Evolutionary conservation across 2,113 vertebrate species (phyloP).

Genomic region (Takifugu flavidus): DNA sequence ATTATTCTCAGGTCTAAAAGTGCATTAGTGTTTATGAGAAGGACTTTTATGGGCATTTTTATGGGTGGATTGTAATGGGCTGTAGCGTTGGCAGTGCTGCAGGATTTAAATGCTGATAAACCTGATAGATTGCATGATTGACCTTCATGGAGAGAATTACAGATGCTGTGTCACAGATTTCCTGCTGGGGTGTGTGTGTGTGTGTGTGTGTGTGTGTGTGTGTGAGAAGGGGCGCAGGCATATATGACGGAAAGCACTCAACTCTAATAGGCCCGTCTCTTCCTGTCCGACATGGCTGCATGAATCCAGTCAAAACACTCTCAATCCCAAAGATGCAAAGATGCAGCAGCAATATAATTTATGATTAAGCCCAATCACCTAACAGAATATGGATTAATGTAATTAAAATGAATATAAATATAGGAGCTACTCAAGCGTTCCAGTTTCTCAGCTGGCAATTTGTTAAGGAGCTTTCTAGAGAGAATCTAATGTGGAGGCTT

Average conservation of each 20-base stretch:
- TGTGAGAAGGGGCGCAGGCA: not conserved
- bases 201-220: conserved; percentile 2
- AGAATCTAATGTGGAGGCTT: not conserved
- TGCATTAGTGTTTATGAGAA: conserved; percentile 10
- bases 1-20: not conserved
- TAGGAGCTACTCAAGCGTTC: not conserved
- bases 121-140: conserved; percentile 23
- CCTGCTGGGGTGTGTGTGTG: not conserved
- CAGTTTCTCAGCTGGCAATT: no score
- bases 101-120: conserved; percentile 2
- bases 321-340: not conserved
- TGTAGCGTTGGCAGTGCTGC: conserved; percentile 11
- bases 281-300: not conserved
- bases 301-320: conserved; percentile 2
- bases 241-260: conserved; percentile 6
- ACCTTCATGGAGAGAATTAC: conserved; percentile 35
- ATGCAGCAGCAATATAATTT: conserved; percentile 5
- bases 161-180: conserved; percentile 27
- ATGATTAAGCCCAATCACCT: conserved; percentile 1
- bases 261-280: conserved; percentile 35
- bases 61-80: conserved; percentile 10
- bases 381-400: conserved; percentile 15
- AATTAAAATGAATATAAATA: conserved; percentile 21
- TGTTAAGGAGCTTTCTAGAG: not conserved
- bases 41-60: conserved; percentile 16